Evolutionary conservation across 2,797 vertebrate genomes (phyloP), one percentile per base, ranked within the genome.

Genomic region (Holocentrus rufus): DNA sequence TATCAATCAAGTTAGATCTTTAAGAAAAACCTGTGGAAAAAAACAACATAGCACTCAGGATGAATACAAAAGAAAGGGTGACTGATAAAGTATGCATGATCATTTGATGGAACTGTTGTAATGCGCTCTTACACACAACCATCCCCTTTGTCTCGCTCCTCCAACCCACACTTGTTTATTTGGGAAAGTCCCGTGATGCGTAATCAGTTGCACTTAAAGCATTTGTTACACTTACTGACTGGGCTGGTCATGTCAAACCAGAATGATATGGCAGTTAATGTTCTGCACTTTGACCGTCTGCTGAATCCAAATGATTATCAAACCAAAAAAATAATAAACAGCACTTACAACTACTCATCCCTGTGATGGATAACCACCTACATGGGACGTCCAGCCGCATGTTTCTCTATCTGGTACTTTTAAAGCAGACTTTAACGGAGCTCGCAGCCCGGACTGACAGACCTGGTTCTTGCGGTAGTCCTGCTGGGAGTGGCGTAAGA

Each of bases 391-490:
- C 2, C 34, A 52, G n/a, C 7, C 0, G 22, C 18, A 36, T 10
- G 36, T 7, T 8, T 17, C 52, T 10, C 42, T 14, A 36, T 7
- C 18, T n/a, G 46, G 17, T 18, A 49, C 25, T 52, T 17, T 23
- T 30, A 27, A 13, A 30, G 52, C 30, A 27, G 54, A 17, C 13
- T 30, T 8, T 15, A 27, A 30, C n/a, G 2, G 30, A 36, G 7
- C 20, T n/a, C 23, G 18, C 2, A 53, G 57, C 49, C 20, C 57
- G 22, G 15, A 49, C 9, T 15, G 20, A 23, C 18, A 0, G 13
- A 99, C 98, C 96, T 99, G 98, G 77, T 99, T 99, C 90, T 99
- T 99, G 62, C 98, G 92, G 90, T 99, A 99, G 92, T 99, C 98
- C 87, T 99, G 98, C 91, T 99, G 98, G 0, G 98, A 99, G 85